A percentile compares a stretch with the other conserved stretches of the same genome.
Evolutionary conservation across 2,888 invertebrate genomes (phyloP).

Genomic region (Torymus aiolomorphi): DNA sequence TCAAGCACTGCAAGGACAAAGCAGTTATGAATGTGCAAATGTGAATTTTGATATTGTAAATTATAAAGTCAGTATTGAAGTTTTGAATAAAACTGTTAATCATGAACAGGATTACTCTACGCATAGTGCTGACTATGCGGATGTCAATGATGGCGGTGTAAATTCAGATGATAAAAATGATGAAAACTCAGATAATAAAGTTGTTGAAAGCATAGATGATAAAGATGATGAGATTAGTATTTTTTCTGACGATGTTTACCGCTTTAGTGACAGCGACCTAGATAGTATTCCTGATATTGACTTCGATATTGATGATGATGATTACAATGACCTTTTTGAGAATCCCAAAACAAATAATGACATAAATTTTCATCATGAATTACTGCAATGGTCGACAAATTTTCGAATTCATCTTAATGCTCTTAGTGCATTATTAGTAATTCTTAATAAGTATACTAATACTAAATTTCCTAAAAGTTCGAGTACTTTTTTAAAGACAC

Average conservation of each 20-base stretch:
- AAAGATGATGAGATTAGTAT: neutral
- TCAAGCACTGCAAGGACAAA: too few species aligned
- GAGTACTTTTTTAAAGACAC: neutral
- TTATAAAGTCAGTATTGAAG: too few species aligned
- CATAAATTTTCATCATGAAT: neutral
- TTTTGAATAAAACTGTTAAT: too few species aligned
- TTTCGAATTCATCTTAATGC: neutral
- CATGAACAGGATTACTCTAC: too few species aligned
- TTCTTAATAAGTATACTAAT: slow-evolving; percentile 4
- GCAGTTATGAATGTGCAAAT: too few species aligned
- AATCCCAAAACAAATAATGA: neutral
- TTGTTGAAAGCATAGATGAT: neutral
- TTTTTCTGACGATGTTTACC: neutral
- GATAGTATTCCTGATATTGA: slow-evolving; percentile 9
- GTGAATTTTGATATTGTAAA: neutral
- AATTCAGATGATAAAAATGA: neutral
- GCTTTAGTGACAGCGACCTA: neutral
- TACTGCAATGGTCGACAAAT: neutral
- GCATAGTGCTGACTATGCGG: neutral
- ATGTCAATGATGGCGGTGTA: neutral
- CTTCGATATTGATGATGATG: neutral
- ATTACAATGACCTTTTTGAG: neutral
- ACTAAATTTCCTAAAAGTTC: neutral
- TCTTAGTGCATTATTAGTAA: slow-evolving; percentile 1
- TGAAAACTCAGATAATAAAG: neutral